These are phyloP conservation scores for Dysmachus trigonus DNA, from an alignment of 2,888 invertebrate genomes.

Conservation along the genomic window DNA sequence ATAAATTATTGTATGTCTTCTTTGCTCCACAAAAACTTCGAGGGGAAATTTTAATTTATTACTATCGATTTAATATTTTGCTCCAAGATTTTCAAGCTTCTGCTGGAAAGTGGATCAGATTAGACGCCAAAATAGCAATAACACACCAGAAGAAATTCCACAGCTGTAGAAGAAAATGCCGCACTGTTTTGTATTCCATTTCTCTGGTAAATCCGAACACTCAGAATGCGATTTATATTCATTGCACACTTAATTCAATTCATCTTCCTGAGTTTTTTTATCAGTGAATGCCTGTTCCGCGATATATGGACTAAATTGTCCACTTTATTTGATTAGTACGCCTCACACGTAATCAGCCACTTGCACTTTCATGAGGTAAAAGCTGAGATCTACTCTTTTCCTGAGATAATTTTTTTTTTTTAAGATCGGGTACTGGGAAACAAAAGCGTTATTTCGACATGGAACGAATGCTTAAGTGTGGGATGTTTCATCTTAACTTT, in stretches of 20 bases:
- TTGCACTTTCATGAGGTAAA: background rate
- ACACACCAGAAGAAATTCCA: background rate
- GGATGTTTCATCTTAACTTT: background rate
- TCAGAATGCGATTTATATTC: background rate
- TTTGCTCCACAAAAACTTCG: background rate
- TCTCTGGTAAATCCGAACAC: background rate
- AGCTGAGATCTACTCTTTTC: background rate
- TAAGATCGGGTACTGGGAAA: background rate
- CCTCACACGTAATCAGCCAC: background rate
- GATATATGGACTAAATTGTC: background rate
- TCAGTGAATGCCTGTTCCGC: background rate
- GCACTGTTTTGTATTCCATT: background rate
- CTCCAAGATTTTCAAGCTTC: background rate
- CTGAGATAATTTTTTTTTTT: background rate
- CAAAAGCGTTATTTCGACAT: background rate
- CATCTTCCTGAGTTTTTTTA: background rate
- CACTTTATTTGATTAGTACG: background rate
- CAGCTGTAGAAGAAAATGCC: background rate
- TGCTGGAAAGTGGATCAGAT: background rate
- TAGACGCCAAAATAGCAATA: background rate
- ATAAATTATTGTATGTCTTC: background rate
- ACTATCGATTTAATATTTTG: background rate
- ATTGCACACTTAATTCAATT: background rate
- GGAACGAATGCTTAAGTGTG: background rate
- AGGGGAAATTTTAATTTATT: background rate